A percentile compares a stretch with the other conserved stretches of the same genome.
Conservation (phyloP, 2,888 invertebrate genomes). For the Drosophila birchii region DNA sequence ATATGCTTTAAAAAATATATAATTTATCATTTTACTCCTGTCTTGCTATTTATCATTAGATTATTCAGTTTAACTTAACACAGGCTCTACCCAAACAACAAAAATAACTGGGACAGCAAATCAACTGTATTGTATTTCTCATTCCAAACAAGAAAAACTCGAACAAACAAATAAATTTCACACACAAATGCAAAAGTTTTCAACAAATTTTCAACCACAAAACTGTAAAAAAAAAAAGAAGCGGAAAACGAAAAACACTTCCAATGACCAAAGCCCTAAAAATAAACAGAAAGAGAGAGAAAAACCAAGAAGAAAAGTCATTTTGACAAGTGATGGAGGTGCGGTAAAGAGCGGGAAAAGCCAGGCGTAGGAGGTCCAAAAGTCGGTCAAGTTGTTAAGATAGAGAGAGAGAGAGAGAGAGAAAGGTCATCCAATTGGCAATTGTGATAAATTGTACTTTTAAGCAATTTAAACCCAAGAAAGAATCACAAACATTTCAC, state of each 20-base stretch:
- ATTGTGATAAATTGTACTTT: constrained; percentile 81
- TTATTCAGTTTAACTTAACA: constrained; percentile 20
- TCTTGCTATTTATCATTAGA: neutral
- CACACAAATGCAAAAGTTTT: constrained; percentile 38
- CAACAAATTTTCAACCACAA: constrained; percentile 47
- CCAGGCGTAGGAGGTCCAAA: constrained; percentile 34
- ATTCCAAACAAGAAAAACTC: neutral
- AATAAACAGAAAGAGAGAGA: constrained; percentile 35
- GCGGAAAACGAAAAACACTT: constrained; percentile 29
- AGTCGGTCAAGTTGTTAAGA: constrained; percentile 54
- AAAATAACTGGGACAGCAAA: constrained; percentile 18
- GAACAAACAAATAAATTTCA: constrained; percentile 14
- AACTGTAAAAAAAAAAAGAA: constrained; percentile 21
- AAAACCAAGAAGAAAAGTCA: constrained; percentile 56
- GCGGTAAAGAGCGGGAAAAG: constrained; percentile 10
- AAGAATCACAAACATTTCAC: constrained; percentile 18
- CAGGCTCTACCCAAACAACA: neutral
- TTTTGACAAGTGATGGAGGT: constrained; percentile 53
- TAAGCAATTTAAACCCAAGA: constrained; percentile 65
- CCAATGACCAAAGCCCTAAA: constrained; percentile 55
- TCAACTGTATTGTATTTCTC: constrained; percentile 19
- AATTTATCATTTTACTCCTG: too few relatives aligned
- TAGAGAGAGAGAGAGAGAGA: constrained; percentile 2
- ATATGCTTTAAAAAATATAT: too few relatives aligned
- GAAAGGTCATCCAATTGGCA: constrained; percentile 67